A percentile compares a stretch with the other conserved stretches of the same genome.
Conservation (phyloP, 2,113 vertebrate genomes). For the Tachysurus fulvidraco region DNA sequence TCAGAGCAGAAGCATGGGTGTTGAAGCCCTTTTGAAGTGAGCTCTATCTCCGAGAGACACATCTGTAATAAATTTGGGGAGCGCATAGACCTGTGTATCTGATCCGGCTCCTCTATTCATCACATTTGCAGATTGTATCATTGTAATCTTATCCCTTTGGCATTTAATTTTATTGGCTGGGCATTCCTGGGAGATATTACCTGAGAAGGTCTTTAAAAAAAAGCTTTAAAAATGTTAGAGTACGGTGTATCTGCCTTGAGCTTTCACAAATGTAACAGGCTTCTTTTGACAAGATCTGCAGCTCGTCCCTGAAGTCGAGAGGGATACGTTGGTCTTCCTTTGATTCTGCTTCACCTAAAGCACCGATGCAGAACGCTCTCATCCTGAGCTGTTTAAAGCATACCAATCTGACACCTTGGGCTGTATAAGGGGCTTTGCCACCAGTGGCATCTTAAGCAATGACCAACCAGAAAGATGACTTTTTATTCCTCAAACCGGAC, state of each 20-base stretch:
- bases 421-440: conserved; percentile 67
- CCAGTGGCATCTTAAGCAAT: conserved; percentile 67
- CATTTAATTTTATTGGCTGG: conserved; percentile 57
- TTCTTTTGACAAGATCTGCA: conserved; percentile 40
- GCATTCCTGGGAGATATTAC: conserved; percentile 50
- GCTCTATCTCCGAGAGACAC: conserved; percentile 49
- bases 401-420: conserved; percentile 52
- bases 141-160: conserved; percentile 54
- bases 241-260: conserved; percentile 42
- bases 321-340: conserved; percentile 43
- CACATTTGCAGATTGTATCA: conserved; percentile 59
- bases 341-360: conserved; percentile 49
- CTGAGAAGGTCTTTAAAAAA: conserved; percentile 31
- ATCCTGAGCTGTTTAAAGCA: conserved; percentile 48
- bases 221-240: conserved; percentile 19
- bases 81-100: conserved; percentile 44
- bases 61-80: conserved; percentile 58
- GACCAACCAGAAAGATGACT: conserved; percentile 76
- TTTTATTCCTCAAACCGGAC: conserved; percentile 76
- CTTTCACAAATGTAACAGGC: conserved; percentile 46
- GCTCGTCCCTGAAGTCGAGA: conserved; percentile 41
- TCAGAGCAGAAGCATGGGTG: conserved; percentile 38
- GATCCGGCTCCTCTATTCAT: conserved; percentile 57
- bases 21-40: conserved; percentile 40
- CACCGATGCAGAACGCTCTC: conserved; percentile 51